Evolutionary conservation across 2,888 invertebrate genomes (phyloP).

Genomic region (Baronia brevicornis): DNA sequence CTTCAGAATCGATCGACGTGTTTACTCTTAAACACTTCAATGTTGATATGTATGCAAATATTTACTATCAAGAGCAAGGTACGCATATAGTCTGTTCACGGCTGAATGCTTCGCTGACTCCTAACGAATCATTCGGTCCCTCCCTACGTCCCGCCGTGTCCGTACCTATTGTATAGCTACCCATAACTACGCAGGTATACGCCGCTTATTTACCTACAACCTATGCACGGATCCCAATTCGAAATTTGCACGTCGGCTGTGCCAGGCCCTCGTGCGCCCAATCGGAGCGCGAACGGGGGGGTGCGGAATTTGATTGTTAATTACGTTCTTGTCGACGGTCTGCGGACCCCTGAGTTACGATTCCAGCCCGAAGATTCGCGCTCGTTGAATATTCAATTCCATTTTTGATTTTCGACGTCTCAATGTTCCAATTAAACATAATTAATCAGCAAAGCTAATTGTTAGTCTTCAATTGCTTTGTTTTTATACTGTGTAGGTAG

Average conservation of each 20-base stretch:
- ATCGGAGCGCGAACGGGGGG: slow-evolving; percentile 32
- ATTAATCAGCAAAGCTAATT: no score
- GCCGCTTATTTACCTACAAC: slow-evolving; percentile 40
- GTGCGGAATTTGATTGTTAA: slow-evolving; percentile 48
- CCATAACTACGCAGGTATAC: slow-evolving; percentile 28
- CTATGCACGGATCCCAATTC: slow-evolving; percentile 52
- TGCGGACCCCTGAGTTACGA: slow-evolving; percentile 23
- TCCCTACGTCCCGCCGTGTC: slow-evolving; percentile 29
- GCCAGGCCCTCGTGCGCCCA: slow-evolving; percentile 37
- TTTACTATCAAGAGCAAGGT: slow-evolving; percentile 61
- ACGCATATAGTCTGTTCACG: slow-evolving; percentile 57
- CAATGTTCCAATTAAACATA: no score
- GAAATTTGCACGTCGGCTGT: slow-evolving; percentile 47
- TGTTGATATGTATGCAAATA: slow-evolving; percentile 70
- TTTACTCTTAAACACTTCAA: slow-evolving; percentile 41
- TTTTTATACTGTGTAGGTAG: slow-evolving; percentile 12
- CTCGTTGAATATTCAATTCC: slow-evolving; percentile 14
- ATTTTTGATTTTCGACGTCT: slow-evolving; percentile 1
- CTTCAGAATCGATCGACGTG: slow-evolving; percentile 29
- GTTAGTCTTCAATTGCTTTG: no score
- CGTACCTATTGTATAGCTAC: no score
- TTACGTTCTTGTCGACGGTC: slow-evolving; percentile 56
- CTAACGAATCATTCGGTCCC: slow-evolving; percentile 53
- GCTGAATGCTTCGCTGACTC: slow-evolving; percentile 63
- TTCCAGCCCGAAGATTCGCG: slow-evolving; percentile 14